These are phyloP conservation scores for Hypothenemus hampei DNA, from an alignment of 1,140 invertebrate genomes.

Conservation along the genomic window DNA sequence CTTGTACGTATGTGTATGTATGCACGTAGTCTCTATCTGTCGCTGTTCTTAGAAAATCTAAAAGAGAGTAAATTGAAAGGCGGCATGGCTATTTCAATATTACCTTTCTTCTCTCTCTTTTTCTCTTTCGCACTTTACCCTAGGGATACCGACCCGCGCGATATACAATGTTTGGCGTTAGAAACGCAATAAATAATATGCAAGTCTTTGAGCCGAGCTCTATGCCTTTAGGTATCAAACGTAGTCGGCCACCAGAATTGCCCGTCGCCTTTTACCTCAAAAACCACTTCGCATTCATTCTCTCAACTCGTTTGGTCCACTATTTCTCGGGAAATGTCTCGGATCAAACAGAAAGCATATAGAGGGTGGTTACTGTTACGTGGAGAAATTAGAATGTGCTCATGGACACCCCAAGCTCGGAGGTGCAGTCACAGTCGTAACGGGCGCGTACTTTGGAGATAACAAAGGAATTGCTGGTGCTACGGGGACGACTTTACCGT, in stretches of 20 bases:
- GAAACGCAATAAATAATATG: slow-evolving; percentile 48
- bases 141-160: slow-evolving; percentile 19
- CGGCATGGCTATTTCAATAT: slow-evolving; percentile 29
- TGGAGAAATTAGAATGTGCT: slow-evolving; percentile 34
- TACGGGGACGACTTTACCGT: slow-evolving; percentile 37
- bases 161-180: slow-evolving; percentile 45
- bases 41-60: too few relatives aligned
- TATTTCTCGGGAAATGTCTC: slow-evolving; percentile 44
- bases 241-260: slow-evolving; percentile 27
- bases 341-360: slow-evolving; percentile 49
- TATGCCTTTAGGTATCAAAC: slow-evolving; percentile 46
- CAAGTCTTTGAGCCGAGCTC: slow-evolving; percentile 45
- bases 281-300: not conserved
- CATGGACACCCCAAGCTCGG: not conserved
- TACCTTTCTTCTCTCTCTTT: slow-evolving; percentile 13
- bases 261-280: slow-evolving; percentile 5
- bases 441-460: slow-evolving; percentile 36
- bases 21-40: too few relatives aligned
- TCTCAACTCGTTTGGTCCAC: slow-evolving; percentile 30
- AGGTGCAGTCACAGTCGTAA: slow-evolving; percentile 30
- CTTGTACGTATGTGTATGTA: too few relatives aligned
- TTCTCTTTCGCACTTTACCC: too few relatives aligned
- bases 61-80: slow-evolving; percentile 14
- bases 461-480: slow-evolving; percentile 46
- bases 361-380: slow-evolving; percentile 46